Evolutionary conservation across 2,888 invertebrate species (phyloP).

Genomic region (Chironomus riparius): DNA sequence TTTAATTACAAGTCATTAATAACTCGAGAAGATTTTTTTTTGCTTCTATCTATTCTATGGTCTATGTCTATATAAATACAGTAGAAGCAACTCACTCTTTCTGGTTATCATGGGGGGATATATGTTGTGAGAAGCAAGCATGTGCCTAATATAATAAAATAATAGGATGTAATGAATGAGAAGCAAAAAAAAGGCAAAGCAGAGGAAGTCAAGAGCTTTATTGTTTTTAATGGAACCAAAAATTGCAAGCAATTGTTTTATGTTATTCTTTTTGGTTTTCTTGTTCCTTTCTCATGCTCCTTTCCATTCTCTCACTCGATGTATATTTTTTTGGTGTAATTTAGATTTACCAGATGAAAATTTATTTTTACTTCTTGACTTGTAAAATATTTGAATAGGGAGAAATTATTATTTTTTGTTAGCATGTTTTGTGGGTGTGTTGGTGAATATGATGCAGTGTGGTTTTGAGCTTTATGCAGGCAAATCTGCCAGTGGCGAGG

Average conservation of each 20-base stretch:
- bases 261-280: not conserved
- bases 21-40: not conserved
- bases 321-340: too few species aligned
- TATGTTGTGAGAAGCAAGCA: not conserved
- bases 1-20: conserved; percentile 8
- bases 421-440: too few species aligned
- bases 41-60: not conserved
- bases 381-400: too few species aligned
- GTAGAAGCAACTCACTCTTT: not conserved
- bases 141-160: not conserved
- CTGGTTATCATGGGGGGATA: not conserved
- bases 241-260: conserved; percentile 6
- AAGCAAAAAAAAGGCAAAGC: not conserved
- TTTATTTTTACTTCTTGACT: too few species aligned
- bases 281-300: too few species aligned
- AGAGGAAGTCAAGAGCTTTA: not conserved
- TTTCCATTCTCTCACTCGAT: too few species aligned
- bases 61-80: not conserved
- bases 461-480: too few species aligned
- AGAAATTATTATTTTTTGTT: too few species aligned
- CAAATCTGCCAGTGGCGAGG: too few species aligned
- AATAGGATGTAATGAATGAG: not conserved
- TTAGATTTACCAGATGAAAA: too few species aligned
- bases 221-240: not conserved
- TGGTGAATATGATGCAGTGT: too few species aligned